These are phyloP conservation scores for Onychostruthus taczanowskii DNA, from an alignment of 2,113 vertebrate species.

Conservation along the genomic window DNA sequence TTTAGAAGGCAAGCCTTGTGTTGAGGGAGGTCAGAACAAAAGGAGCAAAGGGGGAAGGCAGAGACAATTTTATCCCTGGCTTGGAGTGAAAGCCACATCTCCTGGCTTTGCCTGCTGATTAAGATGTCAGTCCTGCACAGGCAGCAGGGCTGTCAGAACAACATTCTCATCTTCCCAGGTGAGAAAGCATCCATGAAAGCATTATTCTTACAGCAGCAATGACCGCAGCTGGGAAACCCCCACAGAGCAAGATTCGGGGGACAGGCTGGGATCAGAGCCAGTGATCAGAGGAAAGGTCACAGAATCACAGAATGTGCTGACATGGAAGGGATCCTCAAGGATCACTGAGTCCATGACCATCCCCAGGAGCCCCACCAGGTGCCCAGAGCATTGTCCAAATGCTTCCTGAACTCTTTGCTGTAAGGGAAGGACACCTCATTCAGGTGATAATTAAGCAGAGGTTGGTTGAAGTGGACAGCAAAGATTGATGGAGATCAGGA, in stretches of 20 bases:
- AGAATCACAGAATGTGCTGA: neutral
- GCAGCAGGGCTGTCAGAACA: neutral
- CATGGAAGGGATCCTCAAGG: neutral
- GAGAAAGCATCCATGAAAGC: neutral
- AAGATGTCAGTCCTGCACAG: neutral
- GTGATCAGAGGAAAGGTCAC: neutral
- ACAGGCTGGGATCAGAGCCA: accelerated
- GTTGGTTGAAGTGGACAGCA: neutral
- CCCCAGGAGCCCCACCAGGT: neutral
- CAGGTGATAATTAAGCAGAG: neutral
- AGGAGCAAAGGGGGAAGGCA: neutral
- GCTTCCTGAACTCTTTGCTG: accelerated
- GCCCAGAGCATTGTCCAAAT: neutral
- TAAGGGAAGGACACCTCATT: neutral
- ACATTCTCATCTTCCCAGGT: neutral
- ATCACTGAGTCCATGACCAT: neutral
- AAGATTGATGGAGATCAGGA: neutral
- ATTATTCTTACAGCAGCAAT: neutral
- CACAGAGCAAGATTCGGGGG: accelerated
- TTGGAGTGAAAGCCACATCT: neutral
- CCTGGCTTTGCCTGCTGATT: neutral
- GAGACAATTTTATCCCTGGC: neutral
- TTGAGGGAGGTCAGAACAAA: neutral
- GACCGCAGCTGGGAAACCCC: neutral
- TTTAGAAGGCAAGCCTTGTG: neutral